A percentile compares a stretch with the other conserved stretches of the same genome.
These are phyloP conservation scores for Eupelmus urozonus DNA, from an alignment of 2,888 invertebrate species.

Conservation along the genomic window DNA sequence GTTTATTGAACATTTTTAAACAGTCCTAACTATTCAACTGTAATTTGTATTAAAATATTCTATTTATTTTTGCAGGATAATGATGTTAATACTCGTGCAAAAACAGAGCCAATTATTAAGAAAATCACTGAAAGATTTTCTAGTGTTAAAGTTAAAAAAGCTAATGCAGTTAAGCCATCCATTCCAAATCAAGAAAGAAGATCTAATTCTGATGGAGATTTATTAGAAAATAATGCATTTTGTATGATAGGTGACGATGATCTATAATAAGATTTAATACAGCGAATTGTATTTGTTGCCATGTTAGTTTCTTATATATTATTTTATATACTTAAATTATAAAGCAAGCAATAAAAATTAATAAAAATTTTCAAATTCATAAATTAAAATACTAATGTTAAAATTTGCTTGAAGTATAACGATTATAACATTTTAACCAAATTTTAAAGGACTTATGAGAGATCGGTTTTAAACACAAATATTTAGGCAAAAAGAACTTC, in stretches of 20 bases:
- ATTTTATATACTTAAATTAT: constrained; percentile 35
- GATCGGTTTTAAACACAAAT: constrained; percentile 24
- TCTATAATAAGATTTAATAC: constrained; percentile 78
- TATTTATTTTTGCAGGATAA: constrained; percentile 59
- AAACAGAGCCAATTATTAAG: constrained; percentile 84
- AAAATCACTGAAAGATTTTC: constrained; percentile 85
- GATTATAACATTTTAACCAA: constrained; percentile 11
- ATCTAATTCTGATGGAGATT: constrained; percentile 77
- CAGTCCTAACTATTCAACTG: no score
- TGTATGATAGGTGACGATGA: constrained; percentile 98
- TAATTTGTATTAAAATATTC: constrained; percentile 6
- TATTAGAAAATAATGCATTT: constrained; percentile 94
- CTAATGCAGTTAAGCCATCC: constrained; percentile 57
- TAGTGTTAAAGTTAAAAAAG: constrained; percentile 84
- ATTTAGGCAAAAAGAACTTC: constrained; percentile 27
- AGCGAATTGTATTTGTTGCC: constrained; percentile 39
- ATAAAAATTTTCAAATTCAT: constrained; percentile 2
- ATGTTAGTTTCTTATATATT: constrained; percentile 43
- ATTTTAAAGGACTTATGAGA: constrained; percentile 33
- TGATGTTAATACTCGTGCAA: constrained; percentile 65
- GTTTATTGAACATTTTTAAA: constrained; percentile 52
- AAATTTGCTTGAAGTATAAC: constrained; percentile 12
- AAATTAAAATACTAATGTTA: not conserved
- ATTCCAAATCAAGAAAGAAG: constrained; percentile 64
- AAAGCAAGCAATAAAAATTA: constrained; percentile 2